Conservation (phyloP, 2,888 invertebrate genomes). For the Rhyacophila evoluta region DNA sequence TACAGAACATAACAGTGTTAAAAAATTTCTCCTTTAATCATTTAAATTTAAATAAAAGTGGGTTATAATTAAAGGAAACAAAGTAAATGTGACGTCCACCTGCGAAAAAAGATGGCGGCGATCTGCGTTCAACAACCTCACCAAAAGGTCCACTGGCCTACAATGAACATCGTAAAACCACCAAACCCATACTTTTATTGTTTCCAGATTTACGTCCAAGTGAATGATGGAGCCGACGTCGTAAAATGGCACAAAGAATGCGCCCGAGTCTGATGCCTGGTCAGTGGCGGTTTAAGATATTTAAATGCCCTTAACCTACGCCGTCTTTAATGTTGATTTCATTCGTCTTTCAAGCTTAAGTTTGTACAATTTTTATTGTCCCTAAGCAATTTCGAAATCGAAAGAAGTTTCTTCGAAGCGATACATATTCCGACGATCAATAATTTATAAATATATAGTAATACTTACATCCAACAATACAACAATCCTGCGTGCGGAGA, state of each 20-base stretch:
- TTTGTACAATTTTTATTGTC: no score
- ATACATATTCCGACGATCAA: no score
- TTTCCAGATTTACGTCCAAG: constrained; percentile 42
- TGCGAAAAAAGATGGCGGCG: neutral
- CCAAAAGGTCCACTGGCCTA: constrained; percentile 25
- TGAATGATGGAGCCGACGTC: constrained; percentile 38
- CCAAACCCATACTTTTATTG: constrained; percentile 43
- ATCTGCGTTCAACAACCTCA: neutral
- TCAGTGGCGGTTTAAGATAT: neutral
- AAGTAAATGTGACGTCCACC: neutral
- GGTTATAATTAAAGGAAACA: constrained; percentile 10
- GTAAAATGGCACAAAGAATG: constrained; percentile 42
- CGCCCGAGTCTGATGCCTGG: neutral
- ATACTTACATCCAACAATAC: no score
- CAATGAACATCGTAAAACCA: neutral
- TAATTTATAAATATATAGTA: no score
- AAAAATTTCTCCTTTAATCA: no score
- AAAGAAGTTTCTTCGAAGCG: no score
- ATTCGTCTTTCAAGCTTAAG: no score
- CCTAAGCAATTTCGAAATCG: no score
- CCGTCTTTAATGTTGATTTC: no score
- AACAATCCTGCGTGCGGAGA: no score
- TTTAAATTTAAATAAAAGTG: neutral
- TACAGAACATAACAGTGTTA: no score
- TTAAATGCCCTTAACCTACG: neutral